Base-by-base conservation (phyloP, 1,140 invertebrate genomes). In the Calycopis cecrops region DNA sequence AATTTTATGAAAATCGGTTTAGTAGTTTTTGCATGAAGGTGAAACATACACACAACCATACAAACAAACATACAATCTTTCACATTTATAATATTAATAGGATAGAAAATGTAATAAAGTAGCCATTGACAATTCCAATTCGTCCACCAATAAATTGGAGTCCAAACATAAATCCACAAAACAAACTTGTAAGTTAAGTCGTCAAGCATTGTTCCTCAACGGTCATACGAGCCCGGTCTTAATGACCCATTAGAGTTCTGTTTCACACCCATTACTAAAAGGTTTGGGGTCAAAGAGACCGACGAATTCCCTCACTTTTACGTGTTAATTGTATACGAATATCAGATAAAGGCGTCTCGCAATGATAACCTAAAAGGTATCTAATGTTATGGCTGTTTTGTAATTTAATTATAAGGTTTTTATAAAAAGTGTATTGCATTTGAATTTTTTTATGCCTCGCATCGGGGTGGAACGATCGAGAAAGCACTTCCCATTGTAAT, bases 181-280 rank as follows among this genome's bases (percentile, higher is more conserved):
- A 17, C 35, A 42, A 53, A 53, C 42, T 14, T 33, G 21, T 40
- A 40, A 44, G 35, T 49, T 40, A 50, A 56, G 40, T 44, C 48
- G 42, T 11, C 50, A 35, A 12, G 37, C 33, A 14, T 35, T 47
- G 21, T 21, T 48, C 63, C 21, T 65, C 66, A 65, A 73, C 56
- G 67, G 70, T 68, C 65, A 71, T 60, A 52, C 55, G 54, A 68
- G 69, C 76, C 69, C 73, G 60, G 59, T 68, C 64, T 68, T 78
- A 83, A 80, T 75, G 70, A 73, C 59, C 72, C 73, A 71, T 77
- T 78, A 79, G 69, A 63, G 65, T 76, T 80, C 72, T 73, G 75
- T 74, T 80, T 74, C 66, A 80, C 76, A 76, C 63, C 73, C 67
- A 74, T 75, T 76, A 77, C 68, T 64, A 69, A 71, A 73, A 62